Conservation (phyloP, 92 coral and sea anemone species). For the Parazoanthus darwini region DNA sequence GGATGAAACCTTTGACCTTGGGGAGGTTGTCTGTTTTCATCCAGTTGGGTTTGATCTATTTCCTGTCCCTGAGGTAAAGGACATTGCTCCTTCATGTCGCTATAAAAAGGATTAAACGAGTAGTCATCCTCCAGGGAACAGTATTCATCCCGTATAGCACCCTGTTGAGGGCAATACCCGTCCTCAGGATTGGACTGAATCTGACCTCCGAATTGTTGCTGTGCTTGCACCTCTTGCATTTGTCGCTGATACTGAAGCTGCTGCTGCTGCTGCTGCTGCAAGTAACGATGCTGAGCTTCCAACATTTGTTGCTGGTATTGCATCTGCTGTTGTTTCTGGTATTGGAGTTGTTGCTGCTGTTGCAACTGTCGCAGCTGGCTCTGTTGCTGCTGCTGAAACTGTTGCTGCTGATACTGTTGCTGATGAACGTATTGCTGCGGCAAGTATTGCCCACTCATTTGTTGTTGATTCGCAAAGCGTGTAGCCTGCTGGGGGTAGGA, state of each 20-base stretch:
- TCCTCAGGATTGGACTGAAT: slow-evolving; percentile 7
- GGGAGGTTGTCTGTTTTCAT: slow-evolving; percentile 37
- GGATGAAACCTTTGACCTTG: slow-evolving; percentile 53
- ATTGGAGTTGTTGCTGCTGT: slow-evolving; percentile 58
- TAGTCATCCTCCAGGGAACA: slow-evolving; percentile 14
- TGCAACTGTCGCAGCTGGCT: slow-evolving; percentile 55
- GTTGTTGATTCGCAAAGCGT: slow-evolving; percentile 49
- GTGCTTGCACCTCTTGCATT: slow-evolving; percentile 40
- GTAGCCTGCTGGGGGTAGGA: slow-evolving; percentile 41
- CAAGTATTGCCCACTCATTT: slow-evolving; percentile 53
- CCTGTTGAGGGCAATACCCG: slow-evolving; percentile 2
- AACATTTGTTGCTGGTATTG: slow-evolving; percentile 36
- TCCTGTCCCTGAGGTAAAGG: not conserved
- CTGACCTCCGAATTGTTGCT: slow-evolving; percentile 24
- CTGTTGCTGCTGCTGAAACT: slow-evolving; percentile 47
- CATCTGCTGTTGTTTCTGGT: slow-evolving; percentile 51
- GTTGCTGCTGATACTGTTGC: slow-evolving; percentile 66
- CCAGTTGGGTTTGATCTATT: slow-evolving; percentile 16
- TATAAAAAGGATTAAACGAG: slow-evolving; percentile 42
- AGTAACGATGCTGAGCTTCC: slow-evolving; percentile 45
- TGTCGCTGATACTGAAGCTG: slow-evolving; percentile 44
- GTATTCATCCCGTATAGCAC: slow-evolving; percentile 3
- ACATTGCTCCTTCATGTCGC: slow-evolving; percentile 27
- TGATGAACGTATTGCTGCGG: slow-evolving; percentile 68
- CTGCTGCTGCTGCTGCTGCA: slow-evolving; percentile 53